Evolutionary conservation across 2,797 vertebrate species (phyloP).

Genomic region (Acrocephalus scirpaceus): DNA sequence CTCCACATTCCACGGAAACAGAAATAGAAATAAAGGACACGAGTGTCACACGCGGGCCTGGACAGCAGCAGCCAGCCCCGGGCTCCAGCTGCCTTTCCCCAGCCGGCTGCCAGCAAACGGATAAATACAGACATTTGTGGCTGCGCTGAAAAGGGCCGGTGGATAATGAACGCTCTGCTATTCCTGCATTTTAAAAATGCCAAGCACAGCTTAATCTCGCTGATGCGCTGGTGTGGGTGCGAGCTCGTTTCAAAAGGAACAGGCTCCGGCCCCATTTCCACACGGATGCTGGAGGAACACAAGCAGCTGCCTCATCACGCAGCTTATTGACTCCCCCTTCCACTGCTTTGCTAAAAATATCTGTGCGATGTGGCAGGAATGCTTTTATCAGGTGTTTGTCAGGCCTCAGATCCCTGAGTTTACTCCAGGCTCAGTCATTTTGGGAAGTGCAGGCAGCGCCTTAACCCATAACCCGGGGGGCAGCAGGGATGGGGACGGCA

Average conservation of each 20-base stretch:
- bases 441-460: not conserved
- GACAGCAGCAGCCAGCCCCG: not conserved
- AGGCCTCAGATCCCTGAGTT: not conserved
- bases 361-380: not conserved
- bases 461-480: not conserved
- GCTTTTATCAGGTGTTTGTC: conserved; percentile 4
- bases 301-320: not conserved
- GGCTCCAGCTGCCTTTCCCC: conserved; percentile 17
- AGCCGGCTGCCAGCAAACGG: not conserved
- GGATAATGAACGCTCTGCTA: not conserved
- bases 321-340: not conserved
- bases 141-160: not conserved
- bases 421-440: not conserved
- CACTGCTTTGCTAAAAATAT: not conserved
- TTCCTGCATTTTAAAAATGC: not conserved
- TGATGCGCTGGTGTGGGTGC: not conserved
- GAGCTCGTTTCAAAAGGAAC: not conserved
- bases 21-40: conserved; percentile 44
- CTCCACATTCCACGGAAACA: not conserved
- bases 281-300: not conserved
- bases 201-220: not conserved
- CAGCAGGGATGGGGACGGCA: not conserved
- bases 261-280: not conserved
- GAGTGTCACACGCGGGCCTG: not conserved
- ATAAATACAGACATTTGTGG: not conserved